Evolutionary conservation across 2,888 invertebrate genomes (phyloP).

Genomic region (Drosophila meridionalis): DNA sequence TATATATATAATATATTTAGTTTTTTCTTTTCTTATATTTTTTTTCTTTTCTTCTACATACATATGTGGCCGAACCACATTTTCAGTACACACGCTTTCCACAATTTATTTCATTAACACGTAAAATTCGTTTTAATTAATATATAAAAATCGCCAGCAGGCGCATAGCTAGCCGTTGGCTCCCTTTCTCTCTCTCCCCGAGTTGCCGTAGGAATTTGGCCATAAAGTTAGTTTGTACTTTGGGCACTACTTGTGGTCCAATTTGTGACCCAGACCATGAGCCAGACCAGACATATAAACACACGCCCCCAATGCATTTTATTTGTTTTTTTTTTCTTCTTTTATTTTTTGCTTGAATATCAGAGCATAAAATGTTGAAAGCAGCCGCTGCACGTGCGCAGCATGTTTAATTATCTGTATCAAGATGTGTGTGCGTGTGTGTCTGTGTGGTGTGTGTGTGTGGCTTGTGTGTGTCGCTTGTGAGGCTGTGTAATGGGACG

Average conservation of each 20-base stretch:
- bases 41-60: no score
- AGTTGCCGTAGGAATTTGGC: conserved; percentile 22
- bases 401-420: conserved; percentile 73
- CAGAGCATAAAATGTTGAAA: conserved; percentile 71
- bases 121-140: conserved; percentile 76
- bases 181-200: background rate
- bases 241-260: conserved; percentile 61
- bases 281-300: conserved; percentile 39
- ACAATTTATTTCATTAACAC: conserved; percentile 75
- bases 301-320: conserved; percentile 30
- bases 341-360: conserved; percentile 51
- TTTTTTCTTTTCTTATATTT: no score
- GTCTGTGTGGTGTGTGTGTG: conserved; percentile 12
- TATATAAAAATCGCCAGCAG: conserved; percentile 68
- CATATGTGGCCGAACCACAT: background rate
- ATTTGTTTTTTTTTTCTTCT: conserved; percentile 12
- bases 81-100: conserved; percentile 32
- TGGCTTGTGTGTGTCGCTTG: conserved; percentile 13
- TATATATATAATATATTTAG: background rate
- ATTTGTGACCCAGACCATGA: conserved; percentile 57
- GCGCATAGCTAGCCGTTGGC: conserved; percentile 18
- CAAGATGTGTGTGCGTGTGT: conserved; percentile 21
- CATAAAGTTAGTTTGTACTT: conserved; percentile 45
- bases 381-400: conserved; percentile 77
- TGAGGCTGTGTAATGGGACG: conserved; percentile 28